phyloP scores from a whole-genome alignment of 92 coral and sea anemone species.

The Epizoanthus stellaris region DNA sequence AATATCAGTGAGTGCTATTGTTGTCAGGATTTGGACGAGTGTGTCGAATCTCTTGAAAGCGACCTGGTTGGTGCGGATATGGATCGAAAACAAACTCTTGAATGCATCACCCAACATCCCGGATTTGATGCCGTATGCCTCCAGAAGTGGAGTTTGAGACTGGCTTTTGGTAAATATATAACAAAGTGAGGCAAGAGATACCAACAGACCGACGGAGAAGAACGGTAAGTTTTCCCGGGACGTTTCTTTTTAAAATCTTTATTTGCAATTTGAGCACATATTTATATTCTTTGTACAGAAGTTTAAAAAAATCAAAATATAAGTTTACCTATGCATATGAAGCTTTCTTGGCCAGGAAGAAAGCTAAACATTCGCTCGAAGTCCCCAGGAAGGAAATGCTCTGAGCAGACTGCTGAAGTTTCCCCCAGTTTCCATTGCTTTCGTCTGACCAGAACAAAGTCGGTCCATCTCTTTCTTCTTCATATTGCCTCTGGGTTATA shows the following conservation, averaged over 20 bases:
- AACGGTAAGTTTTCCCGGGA: conserved; percentile 29
- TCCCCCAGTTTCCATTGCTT: no score
- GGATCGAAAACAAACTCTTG: conserved; percentile 3
- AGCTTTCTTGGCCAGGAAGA: no score
- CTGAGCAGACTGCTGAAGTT: no score
- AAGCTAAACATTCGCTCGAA: no score
- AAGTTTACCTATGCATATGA: neutral
- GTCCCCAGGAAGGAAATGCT: no score
- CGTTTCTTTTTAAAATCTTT: neutral
- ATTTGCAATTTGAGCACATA: neutral
- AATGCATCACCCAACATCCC: conserved; percentile 69
- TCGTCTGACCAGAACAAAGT: no score
- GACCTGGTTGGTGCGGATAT: conserved; percentile 57
- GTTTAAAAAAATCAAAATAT: neutral
- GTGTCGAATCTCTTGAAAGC: conserved; percentile 46
- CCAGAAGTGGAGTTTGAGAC: conserved; percentile 49
- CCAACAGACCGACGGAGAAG: conserved; percentile 43
- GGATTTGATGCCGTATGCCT: conserved; percentile 72
- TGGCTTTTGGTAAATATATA: conserved; percentile 39
- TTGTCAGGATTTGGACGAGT: conserved; percentile 61
- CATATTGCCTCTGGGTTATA: no score
- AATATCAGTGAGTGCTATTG: conserved; percentile 72
- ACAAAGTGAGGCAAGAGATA: conserved; percentile 42
- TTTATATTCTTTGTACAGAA: neutral
- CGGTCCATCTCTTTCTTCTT: no score